Evolutionary conservation across 35 echinoderm and acorn worm species (phyloP), one percentile per base, ranked within the genome.

Genomic region (Chiridota heheva): DNA sequence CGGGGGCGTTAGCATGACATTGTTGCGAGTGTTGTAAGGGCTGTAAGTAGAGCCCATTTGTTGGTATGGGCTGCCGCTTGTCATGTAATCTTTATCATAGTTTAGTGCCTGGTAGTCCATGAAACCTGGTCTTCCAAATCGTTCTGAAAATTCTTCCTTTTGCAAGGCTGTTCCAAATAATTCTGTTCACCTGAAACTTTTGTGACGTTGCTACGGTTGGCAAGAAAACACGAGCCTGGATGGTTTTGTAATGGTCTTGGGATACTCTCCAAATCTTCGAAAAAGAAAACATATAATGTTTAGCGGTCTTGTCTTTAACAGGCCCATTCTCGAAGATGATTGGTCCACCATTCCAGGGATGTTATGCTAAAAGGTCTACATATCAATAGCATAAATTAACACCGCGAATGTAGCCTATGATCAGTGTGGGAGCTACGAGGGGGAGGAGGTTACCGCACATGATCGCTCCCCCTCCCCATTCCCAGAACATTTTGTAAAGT

Each of bases 151-250:
- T 5, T 96, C 92, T 44, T 96, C 92, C 92, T 74, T 56, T 96
- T 96, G 29, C 86, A 84, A 8, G 33, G n/a, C n/a, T 36, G 16
- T 32, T 8, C 15, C 20, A 28, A 38, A 72, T 20, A 10, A 20
- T 3, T 58, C 6, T 51, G 44, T 7, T 79, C 82, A 15, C 67
- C 46, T 80, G 80, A 20, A 34, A 34, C 30, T 27, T 37, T n/a
- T 55, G 57, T 58, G 51, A 44, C 8, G 59, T 60, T 67, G 69
- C 69, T 82, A 7, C 95, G 71, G 67, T 92, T 98, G 18, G 95
- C 95, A 15, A 89, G 67, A 69, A 98, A 98, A 34, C 95, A 98
- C 34, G 95, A 88, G 10, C 95, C 89, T 13, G 95, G 89, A 24
- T 91, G 95, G 45, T 84, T 98, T 3, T 86, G 82, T 28, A 91